Evolutionary conservation across 1,140 invertebrate species (phyloP).

Genomic region (Apis cerana): DNA sequence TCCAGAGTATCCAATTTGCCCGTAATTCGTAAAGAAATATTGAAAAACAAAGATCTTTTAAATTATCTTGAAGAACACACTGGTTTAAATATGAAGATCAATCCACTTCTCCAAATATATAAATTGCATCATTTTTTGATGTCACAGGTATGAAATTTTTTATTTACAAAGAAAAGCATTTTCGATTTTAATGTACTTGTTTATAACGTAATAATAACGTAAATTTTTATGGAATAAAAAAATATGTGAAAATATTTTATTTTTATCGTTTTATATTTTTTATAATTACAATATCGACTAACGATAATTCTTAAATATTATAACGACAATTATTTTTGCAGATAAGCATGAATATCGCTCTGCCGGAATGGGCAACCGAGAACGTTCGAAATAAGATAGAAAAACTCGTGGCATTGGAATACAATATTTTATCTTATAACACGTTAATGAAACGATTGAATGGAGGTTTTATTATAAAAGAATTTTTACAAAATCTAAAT

Average conservation of each 20-base stretch:
- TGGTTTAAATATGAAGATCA: slow-evolving; percentile 75
- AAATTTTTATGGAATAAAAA: no score
- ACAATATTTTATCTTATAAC: slow-evolving; percentile 82
- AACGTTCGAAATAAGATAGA: slow-evolving; percentile 81
- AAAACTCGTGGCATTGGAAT: slow-evolving; percentile 77
- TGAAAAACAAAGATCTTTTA: slow-evolving; percentile 77
- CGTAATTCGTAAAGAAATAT: slow-evolving; percentile 76
- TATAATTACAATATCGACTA: no score
- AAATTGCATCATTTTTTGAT: slow-evolving; percentile 78
- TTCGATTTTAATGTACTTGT: no score
- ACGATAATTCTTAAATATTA: neutral
- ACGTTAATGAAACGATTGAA: slow-evolving; percentile 83
- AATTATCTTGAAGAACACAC: slow-evolving; percentile 78
- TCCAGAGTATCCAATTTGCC: slow-evolving; percentile 62
- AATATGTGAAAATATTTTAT: no score
- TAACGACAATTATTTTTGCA: slow-evolving; percentile 48
- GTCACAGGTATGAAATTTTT: slow-evolving; percentile 74
- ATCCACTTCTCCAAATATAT: slow-evolving; percentile 68
- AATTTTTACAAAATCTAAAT: slow-evolving; percentile 55
- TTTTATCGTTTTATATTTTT: no score
- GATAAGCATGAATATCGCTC: slow-evolving; percentile 80
- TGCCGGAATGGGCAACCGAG: slow-evolving; percentile 83
- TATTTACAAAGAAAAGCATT: neutral
- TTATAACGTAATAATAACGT: no score
- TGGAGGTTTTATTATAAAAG: slow-evolving; percentile 77